These are phyloP conservation scores for Paracyclopina nana DNA, from an alignment of 1,140 invertebrate species.

Conservation along the genomic window DNA sequence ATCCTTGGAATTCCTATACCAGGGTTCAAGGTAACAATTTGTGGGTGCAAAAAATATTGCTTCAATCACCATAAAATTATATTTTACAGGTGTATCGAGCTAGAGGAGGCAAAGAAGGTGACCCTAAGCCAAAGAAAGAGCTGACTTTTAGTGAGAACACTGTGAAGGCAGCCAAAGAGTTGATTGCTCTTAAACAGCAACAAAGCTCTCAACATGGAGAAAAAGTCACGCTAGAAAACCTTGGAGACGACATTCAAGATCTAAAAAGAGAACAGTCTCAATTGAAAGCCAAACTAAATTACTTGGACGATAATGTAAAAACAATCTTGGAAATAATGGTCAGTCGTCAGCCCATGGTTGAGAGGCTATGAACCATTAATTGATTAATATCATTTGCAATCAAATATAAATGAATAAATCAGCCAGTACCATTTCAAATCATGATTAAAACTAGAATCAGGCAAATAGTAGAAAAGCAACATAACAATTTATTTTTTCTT, in stretches of 20 bases:
- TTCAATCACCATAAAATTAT: too few species aligned
- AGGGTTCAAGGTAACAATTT: background rate
- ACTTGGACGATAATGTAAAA: background rate
- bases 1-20: conserved; percentile 4
- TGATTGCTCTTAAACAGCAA: background rate
- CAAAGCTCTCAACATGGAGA: background rate
- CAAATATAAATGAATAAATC: too few species aligned
- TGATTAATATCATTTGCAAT: too few species aligned
- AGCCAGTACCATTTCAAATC: too few species aligned
- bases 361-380: background rate
- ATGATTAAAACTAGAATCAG: too few species aligned
- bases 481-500: too few species aligned
- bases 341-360: background rate
- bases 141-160: background rate
- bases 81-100: background rate
- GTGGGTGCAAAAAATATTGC: too few species aligned
- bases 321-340: background rate
- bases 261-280: background rate
- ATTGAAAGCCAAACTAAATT: background rate
- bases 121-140: background rate
- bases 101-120: background rate
- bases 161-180: background rate
- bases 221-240: background rate
- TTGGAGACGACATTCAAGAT: background rate
- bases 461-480: too few species aligned